Evolutionary conservation across 2,113 vertebrate genomes (phyloP).

Genomic region (Argyrosomus japonicus): DNA sequence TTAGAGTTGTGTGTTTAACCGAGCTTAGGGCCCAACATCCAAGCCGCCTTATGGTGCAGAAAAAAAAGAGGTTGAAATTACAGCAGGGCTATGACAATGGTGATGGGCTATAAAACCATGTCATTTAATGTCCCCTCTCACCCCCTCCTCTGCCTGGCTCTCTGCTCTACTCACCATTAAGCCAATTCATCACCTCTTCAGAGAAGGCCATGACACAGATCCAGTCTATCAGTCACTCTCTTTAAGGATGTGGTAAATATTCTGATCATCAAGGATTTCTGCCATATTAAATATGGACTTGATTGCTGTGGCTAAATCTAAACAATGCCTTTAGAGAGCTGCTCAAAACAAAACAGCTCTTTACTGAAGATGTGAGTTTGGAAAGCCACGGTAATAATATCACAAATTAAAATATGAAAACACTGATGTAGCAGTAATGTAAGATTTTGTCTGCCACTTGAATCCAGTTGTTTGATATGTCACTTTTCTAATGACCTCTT

Average conservation of each 20-base stretch:
- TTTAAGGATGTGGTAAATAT: slow-evolving; percentile 54
- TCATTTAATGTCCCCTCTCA: slow-evolving; percentile 72
- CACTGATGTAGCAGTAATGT: slow-evolving; percentile 61
- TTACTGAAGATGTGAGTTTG: slow-evolving; percentile 21
- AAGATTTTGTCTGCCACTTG: slow-evolving; percentile 57
- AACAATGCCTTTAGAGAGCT: slow-evolving; percentile 46
- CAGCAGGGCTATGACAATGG: slow-evolving; percentile 68
- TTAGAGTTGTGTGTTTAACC: slow-evolving; percentile 70
- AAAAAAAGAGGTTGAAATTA: slow-evolving; percentile 68
- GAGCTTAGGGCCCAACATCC: slow-evolving; percentile 67
- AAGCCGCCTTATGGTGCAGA: slow-evolving; percentile 73
- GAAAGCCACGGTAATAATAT: slow-evolving; percentile 36
- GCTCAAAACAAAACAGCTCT: slow-evolving; percentile 33
- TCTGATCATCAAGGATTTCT: slow-evolving; percentile 60
- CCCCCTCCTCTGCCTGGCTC: slow-evolving; percentile 45
- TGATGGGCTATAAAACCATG: slow-evolving; percentile 81
- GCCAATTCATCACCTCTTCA: slow-evolving; percentile 78
- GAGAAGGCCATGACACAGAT: slow-evolving; percentile 71
- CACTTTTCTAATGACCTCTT: slow-evolving; percentile 80
- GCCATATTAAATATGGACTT: slow-evolving; percentile 55
- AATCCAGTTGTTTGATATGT: slow-evolving; percentile 76
- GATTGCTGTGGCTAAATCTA: slow-evolving; percentile 38
- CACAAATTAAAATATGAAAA: slow-evolving; percentile 69
- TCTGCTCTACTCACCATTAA: slow-evolving; percentile 76
- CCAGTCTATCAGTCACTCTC: slow-evolving; percentile 68